These are phyloP conservation scores for Eulemur albifrons DNA, from an alignment of 2,797 vertebrate species.

Conservation along the genomic window DNA sequence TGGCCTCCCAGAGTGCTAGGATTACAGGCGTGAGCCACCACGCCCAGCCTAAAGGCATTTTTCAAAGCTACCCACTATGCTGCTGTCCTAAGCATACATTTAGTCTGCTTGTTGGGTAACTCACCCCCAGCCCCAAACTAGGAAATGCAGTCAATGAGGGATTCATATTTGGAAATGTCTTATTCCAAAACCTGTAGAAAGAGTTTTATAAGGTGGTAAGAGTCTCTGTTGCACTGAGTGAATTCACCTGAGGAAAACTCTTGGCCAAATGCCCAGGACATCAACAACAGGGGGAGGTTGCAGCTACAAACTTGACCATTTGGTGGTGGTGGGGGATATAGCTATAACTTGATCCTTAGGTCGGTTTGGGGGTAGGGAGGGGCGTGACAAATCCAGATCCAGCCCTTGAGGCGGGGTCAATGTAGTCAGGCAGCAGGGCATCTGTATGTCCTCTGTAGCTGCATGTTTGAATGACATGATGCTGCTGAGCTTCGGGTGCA, in stretches of 20 bases:
- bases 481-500: neutral
- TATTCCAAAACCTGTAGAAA: neutral
- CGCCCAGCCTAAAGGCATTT: neutral
- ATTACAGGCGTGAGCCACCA: too few species aligned
- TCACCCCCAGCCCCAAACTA: neutral
- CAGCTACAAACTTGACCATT: slow-evolving; percentile 90
- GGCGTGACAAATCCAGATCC: slow-evolving; percentile 88
- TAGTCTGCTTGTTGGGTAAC: neutral
- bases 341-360: neutral
- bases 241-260: slow-evolving; percentile 88
- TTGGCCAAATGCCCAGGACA: slow-evolving; percentile 90
- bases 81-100: neutral
- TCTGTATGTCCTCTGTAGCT: slow-evolving; percentile 90
- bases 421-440: slow-evolving; percentile 87
- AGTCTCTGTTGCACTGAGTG: neutral
- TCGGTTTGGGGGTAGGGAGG: too few species aligned
- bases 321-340: slow-evolving; percentile 83
- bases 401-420: slow-evolving; percentile 83
- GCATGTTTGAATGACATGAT: slow-evolving; percentile 92
- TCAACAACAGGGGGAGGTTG: slow-evolving; percentile 91
- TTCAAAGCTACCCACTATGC: neutral
- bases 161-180: neutral
- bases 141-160: neutral
- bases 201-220: neutral
- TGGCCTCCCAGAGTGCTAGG: too few species aligned